These are phyloP conservation scores for Tylochromis polylepis DNA, from an alignment of 2,113 vertebrate genomes.

Conservation along the genomic window DNA sequence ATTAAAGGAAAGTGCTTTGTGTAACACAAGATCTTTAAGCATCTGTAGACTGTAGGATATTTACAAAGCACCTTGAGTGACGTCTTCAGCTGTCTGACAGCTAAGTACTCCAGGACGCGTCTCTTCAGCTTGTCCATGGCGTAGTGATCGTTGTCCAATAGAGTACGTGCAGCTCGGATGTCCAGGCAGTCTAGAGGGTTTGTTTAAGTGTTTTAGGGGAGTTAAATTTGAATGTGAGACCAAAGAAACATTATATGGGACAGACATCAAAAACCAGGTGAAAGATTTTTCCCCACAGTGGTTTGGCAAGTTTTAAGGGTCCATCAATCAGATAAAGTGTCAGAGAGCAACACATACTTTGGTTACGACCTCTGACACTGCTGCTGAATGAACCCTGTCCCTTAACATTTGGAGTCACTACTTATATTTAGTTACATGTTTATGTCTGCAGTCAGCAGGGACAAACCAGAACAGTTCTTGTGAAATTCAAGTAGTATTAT, in stretches of 20 bases:
- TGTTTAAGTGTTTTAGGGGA: background rate
- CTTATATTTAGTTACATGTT: background rate
- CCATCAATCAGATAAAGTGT: background rate
- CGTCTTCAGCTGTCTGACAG: conserved; percentile 90
- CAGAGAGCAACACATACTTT: background rate
- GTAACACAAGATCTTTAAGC: background rate
- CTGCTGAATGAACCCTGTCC: background rate
- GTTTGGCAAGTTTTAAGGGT: background rate
- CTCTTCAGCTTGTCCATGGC: conserved; percentile 96
- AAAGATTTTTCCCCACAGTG: background rate
- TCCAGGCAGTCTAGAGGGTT: conserved; percentile 84
- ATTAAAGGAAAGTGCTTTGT: background rate
- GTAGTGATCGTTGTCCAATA: conserved; percentile 94
- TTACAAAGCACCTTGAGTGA: conserved; percentile 76
- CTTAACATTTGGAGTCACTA: background rate
- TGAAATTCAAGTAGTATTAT: background rate
- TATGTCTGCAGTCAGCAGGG: rapidly evolving
- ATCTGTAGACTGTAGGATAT: background rate
- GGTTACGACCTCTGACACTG: background rate
- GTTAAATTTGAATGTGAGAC: background rate
- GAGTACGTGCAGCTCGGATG: conserved; percentile 85
- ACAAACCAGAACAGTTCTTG: background rate
- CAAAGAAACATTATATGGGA: background rate
- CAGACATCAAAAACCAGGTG: background rate
- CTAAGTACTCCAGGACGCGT: conserved; percentile 92